phyloP scores from a whole-genome alignment of 1,140 invertebrate species.

The Pachyrhynchus sulphureomaculatus region DNA sequence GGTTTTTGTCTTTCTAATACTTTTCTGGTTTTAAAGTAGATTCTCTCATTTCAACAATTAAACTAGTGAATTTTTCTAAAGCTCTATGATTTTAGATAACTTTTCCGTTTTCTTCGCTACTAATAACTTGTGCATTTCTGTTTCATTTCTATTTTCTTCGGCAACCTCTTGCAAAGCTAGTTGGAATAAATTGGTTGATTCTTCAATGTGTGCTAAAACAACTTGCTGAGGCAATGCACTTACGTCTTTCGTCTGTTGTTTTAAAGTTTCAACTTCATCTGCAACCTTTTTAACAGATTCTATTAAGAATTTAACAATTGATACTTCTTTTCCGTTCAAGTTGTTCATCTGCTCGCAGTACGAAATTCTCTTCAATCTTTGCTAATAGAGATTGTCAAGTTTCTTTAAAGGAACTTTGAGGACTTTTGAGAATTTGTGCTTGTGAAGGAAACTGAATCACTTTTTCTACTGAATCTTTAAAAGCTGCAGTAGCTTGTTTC shows the following conservation, averaged over 20 bases:
- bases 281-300: too few species aligned
- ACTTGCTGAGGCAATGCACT: constrained; percentile 7
- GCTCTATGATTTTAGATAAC: constrained; percentile 1
- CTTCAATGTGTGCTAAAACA: not conserved
- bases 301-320: not conserved
- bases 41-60: not conserved
- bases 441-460: not conserved
- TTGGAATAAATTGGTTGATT: too few species aligned
- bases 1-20: constrained; percentile 13
- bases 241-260: not conserved
- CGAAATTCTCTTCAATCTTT: not conserved
- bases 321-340: not conserved
- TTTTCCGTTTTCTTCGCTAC: constrained; percentile 2
- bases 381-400: not conserved
- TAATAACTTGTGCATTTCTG: constrained; percentile 10
- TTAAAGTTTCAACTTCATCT: not conserved
- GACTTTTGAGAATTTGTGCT: not conserved
- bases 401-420: not conserved
- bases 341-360: not conserved
- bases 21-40: not conserved
- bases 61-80: constrained; percentile 10
- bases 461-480: too few species aligned
- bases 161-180: not conserved
- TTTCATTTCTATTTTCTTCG: not conserved
- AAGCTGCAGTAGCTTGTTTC: not conserved